Evolutionary conservation across 2,113 vertebrate genomes (phyloP).

Genomic region (Seriola dumerili): DNA sequence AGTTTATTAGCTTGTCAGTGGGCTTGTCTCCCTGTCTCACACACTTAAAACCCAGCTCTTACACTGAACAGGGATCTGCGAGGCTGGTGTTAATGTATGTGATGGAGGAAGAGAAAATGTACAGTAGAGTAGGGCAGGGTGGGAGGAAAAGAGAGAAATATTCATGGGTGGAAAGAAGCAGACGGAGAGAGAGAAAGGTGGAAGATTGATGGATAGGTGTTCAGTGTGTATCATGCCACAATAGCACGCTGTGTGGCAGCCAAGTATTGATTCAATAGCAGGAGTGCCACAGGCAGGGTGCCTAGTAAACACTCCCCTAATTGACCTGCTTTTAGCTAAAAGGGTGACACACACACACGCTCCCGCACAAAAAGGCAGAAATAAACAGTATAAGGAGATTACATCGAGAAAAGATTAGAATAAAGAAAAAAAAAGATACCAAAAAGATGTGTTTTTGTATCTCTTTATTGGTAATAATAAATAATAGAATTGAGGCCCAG

Average conservation of each 20-base stretch:
- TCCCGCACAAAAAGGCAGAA: conserved; percentile 11
- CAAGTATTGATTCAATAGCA: conserved; percentile 69
- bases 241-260: conserved; percentile 51
- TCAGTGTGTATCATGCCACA: conserved; percentile 47
- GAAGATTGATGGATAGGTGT: conserved; percentile 28
- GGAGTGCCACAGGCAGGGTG: conserved; percentile 65
- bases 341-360: conserved; percentile 23
- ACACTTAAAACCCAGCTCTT: conserved; percentile 29
- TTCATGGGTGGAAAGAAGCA: background rate
- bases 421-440: background rate
- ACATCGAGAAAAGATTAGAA: background rate
- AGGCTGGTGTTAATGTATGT: conserved; percentile 26
- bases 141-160: background rate
- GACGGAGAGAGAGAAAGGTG: background rate
- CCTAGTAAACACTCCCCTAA: conserved; percentile 69
- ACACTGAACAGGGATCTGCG: conserved; percentile 7
- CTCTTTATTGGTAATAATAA: background rate
- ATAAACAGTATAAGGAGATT: conserved; percentile 1
- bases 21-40: conserved; percentile 38
- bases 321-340: conserved; percentile 59
- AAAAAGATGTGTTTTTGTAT: background rate
- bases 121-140: too few species aligned
- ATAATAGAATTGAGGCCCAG: background rate
- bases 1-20: conserved; percentile 63
- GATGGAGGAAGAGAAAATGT: conserved; percentile 12